phyloP scores from a whole-genome alignment of 2,888 invertebrate genomes.

The Aphodius sticticus region DNA sequence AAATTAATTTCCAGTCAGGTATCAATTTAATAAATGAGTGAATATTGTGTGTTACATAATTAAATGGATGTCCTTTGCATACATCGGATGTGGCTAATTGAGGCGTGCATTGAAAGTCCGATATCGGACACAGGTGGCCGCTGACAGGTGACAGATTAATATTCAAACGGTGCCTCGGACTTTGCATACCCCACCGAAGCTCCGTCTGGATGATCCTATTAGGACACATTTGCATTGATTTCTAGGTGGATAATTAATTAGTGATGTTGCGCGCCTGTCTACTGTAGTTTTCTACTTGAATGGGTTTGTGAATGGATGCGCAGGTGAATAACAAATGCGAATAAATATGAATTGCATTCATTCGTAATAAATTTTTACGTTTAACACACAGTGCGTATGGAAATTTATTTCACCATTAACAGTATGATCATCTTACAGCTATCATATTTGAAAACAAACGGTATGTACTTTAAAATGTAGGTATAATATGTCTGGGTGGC shows the following conservation, averaged over 20 bases:
- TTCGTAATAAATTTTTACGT: too few species aligned
- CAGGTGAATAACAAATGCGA: not conserved
- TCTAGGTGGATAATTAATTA: not conserved
- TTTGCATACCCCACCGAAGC: conserved; percentile 8
- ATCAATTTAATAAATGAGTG: conserved; percentile 15
- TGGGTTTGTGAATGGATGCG: not conserved
- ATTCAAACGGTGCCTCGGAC: conserved; percentile 39
- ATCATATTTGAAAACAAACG: too few species aligned
- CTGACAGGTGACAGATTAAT: conserved; percentile 45
- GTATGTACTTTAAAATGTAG: too few species aligned
- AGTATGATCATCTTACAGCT: too few species aligned
- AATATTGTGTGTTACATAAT: conserved; percentile 28
- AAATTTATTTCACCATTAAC: too few species aligned
- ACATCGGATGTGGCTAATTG: conserved; percentile 41
- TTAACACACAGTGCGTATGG: too few species aligned
- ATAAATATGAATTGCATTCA: not conserved
- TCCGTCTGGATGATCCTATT: conserved; percentile 4
- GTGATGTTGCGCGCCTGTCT: conserved; percentile 12
- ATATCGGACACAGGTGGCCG: conserved; percentile 46
- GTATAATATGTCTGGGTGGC: too few species aligned
- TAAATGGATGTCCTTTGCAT: conserved; percentile 38
- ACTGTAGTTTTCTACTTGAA: not conserved
- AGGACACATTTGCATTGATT: not conserved
- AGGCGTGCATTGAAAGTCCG: conserved; percentile 44
- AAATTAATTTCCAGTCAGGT: not conserved